Evolutionary conservation across 2,797 vertebrate species (phyloP).

Genomic region (Antrozous pallidus): DNA sequence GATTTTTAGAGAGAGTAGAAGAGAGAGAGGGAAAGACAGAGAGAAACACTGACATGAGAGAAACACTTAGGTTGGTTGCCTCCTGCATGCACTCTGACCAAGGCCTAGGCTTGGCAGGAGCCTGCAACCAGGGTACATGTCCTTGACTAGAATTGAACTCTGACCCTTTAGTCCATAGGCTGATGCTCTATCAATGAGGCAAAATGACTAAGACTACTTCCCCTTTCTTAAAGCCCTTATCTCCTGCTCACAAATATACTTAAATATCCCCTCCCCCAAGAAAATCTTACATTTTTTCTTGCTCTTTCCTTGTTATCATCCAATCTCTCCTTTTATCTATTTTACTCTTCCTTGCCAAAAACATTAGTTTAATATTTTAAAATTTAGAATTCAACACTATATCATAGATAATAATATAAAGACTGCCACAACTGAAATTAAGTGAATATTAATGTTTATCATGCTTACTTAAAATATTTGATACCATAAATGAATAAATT

Average conservation of each 20-base stretch:
- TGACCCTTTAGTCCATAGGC: too few relatives aligned
- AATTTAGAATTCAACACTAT: not conserved
- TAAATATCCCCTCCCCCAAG: not conserved
- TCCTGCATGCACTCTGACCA: too few relatives aligned
- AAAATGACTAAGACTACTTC: not conserved
- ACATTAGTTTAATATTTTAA: not conserved
- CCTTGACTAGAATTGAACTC: too few relatives aligned
- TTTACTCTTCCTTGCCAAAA: conserved; percentile 14
- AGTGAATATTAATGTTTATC: not conserved
- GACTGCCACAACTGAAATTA: not conserved
- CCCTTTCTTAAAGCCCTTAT: not conserved
- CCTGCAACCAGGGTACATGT: too few relatives aligned
- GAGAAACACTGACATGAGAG: too few relatives aligned
- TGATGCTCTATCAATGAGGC: too few relatives aligned
- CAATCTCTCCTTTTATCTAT: not conserved
- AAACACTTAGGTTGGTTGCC: too few relatives aligned
- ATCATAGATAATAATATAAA: not conserved
- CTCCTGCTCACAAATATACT: not conserved
- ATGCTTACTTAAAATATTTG: not conserved
- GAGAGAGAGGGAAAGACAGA: too few relatives aligned
- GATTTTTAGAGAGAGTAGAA: too few relatives aligned
- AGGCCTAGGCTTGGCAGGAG: too few relatives aligned
- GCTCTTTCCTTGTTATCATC: not conserved
- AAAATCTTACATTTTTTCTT: not conserved
- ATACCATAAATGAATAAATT: not conserved